A percentile compares a stretch with the other conserved stretches of the same genome.
Conservation (phyloP, 2,797 vertebrate genomes). For the Pteropus rufus region DNA sequence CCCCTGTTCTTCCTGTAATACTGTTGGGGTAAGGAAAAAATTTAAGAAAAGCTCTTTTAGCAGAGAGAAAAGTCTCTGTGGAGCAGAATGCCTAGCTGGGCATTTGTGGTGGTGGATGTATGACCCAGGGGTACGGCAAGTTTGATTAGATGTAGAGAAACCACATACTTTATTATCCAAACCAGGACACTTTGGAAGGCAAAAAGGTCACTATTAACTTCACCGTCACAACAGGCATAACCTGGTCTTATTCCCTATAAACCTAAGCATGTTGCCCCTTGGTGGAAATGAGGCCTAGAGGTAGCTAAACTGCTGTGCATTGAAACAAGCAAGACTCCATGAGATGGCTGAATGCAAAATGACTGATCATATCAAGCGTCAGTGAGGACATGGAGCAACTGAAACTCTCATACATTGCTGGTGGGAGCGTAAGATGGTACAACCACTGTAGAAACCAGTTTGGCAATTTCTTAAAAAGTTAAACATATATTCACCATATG, state of each 20-base stretch:
- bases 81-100: neutral
- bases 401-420: neutral
- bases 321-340: neutral
- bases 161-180: neutral
- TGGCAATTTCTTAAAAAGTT: constrained; percentile 1
- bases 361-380: neutral
- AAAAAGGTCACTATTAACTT: neutral
- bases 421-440: neutral
- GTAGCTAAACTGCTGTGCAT: neutral
- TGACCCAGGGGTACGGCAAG: neutral
- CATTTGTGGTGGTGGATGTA: neutral
- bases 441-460: neutral
- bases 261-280: neutral
- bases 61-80: neutral
- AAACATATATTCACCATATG: neutral
- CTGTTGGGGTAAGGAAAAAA: neutral
- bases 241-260: neutral
- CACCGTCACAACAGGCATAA: neutral
- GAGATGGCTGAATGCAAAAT: neutral
- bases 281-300: neutral
- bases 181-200: neutral
- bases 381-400: neutral
- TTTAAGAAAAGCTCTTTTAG: neutral
- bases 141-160: neutral
- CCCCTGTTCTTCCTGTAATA: neutral